phyloP scores from a whole-genome alignment of 2,113 vertebrate species.

The Quiscalus mexicanus region DNA sequence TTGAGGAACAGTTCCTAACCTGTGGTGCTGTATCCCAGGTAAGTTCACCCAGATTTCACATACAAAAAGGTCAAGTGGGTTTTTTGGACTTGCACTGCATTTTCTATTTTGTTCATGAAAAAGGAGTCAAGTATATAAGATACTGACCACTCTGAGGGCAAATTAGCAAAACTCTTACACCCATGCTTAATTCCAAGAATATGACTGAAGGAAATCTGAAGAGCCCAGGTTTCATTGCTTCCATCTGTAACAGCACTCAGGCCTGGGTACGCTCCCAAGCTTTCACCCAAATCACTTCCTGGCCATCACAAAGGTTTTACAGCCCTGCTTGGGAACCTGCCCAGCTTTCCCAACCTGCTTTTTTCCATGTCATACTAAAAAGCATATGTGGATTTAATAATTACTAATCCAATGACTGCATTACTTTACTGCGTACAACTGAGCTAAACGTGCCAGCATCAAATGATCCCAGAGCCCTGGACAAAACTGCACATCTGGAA shows the following conservation, averaged over 20 bases:
- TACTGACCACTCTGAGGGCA: background rate
- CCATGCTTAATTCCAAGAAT: background rate
- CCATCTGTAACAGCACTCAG: constrained; percentile 1
- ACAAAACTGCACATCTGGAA: background rate
- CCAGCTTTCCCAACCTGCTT: background rate
- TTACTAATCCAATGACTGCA: background rate
- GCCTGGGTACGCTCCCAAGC: background rate
- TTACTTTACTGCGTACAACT: background rate
- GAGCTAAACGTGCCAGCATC: background rate
- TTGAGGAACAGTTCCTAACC: background rate
- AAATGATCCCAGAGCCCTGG: background rate
- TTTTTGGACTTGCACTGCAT: background rate
- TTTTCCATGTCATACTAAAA: background rate
- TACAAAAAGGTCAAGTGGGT: background rate
- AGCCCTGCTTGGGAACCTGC: background rate
- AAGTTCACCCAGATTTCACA: background rate
- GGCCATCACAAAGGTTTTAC: background rate
- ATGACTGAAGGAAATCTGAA: background rate
- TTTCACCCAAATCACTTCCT: background rate
- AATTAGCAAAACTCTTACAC: background rate
- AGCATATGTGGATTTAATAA: background rate
- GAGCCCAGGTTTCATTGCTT: background rate
- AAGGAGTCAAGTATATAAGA: background rate
- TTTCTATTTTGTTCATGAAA: background rate
- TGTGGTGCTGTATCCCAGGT: fast-evolving